Base-by-base conservation (phyloP, 1,140 invertebrate genomes). In the Drosophila bipectinata region DNA sequence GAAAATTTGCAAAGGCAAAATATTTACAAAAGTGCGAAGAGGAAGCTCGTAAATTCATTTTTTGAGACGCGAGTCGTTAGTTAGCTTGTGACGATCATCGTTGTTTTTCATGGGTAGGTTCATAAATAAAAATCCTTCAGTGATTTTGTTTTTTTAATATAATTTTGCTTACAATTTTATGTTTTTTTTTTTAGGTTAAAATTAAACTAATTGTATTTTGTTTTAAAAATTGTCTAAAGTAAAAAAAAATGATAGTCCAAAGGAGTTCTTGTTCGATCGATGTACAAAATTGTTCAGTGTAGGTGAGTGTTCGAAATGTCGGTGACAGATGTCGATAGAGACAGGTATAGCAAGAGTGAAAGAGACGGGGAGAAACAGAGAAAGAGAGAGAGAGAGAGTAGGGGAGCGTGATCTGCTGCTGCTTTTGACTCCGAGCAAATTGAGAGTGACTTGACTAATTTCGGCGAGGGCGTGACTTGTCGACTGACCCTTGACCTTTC, bases 401-500 rank as follows among this genome's bases (percentile, higher is more conserved):
- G 21, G 21, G 21, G 21, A 21, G 54, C 37, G 24, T 52, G 72
- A 54, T 67, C 72, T 75, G 63, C 53, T 37, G 34, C 41, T 75
- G 68, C 37, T 48, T 75, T 87, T 87, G 75, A 87, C 68, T 87
- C 78, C 72, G 79, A 77, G 79, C 67, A 87, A 55, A 71, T 78
- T 57, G 57, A 28, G 85, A 34, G 85, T 87, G 75, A 88, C 79
- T 79, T 88, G 83, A 88, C 83, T 87, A 83, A 83, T 69, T 64
- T 72, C 60, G 66, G 59, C 63, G 68, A 67, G 71, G 71, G 61
- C 57, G 49, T 54, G 69, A 57, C 45, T 60, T 47, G 1, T 32
- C 44, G 14, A 44, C 30, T 37, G 58, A 60, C 93, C 30, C 94
- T 95, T 78, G 26, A 45, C 53, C 73, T 94, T 96, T 39, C 67